Evolutionary conservation across 2,888 invertebrate genomes (phyloP).

Genomic region (Xylota segnis): DNA sequence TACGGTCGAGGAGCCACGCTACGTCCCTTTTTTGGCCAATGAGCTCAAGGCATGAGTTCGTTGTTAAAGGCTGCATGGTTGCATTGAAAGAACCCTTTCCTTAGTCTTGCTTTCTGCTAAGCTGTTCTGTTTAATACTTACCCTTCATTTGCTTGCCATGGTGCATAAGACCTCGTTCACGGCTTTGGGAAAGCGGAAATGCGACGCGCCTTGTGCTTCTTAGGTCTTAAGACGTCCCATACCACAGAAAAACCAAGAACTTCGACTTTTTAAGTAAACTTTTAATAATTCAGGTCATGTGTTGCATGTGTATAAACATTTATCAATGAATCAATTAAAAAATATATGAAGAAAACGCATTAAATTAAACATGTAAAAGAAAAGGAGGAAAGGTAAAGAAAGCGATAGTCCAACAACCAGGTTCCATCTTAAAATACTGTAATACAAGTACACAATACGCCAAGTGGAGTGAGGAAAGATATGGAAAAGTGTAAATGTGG

Average conservation of each 20-base stretch:
- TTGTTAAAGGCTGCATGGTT: too few species aligned
- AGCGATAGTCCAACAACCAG: conserved; percentile 58
- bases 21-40: too few species aligned
- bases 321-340: conserved; percentile 58
- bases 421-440: conserved; percentile 63
- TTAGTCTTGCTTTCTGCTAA: too few species aligned
- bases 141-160: too few species aligned
- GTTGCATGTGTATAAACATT: conserved; percentile 52
- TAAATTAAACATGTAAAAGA: conserved; percentile 66
- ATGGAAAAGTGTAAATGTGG: conserved; percentile 53
- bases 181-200: too few species aligned
- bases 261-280: conserved; percentile 50
- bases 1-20: too few species aligned
- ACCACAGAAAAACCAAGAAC: neutral
- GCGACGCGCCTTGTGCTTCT: too few species aligned
- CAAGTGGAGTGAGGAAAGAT: conserved; percentile 28
- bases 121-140: too few species aligned
- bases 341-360: conserved; percentile 48
- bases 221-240: too few species aligned
- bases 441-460: conserved; percentile 59
- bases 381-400: conserved; percentile 10
- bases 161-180: too few species aligned
- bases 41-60: too few species aligned
- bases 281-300: conserved; percentile 72
- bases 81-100: too few species aligned